Conservation (phyloP, 2,797 vertebrate genomes). For the Peromyscus nudipes region DNA sequence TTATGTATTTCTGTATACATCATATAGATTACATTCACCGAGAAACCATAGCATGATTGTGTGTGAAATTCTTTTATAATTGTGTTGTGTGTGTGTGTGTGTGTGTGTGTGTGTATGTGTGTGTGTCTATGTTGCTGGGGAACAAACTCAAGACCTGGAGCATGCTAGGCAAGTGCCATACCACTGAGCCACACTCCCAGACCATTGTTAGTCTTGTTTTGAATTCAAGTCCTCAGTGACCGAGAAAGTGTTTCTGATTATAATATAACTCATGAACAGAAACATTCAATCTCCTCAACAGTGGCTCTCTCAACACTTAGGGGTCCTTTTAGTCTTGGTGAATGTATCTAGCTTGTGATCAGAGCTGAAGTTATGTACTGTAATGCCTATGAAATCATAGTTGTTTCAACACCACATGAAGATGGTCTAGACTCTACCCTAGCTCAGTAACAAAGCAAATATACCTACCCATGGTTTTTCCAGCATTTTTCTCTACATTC, state of each 20-base stretch:
- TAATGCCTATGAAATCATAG: constrained; percentile 16
- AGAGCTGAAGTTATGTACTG: neutral
- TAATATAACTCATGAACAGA: neutral
- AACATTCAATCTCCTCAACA: neutral
- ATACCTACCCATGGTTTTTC: neutral
- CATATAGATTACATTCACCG: neutral
- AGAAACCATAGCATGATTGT: constrained; percentile 19
- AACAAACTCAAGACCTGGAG: neutral
- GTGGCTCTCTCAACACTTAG: neutral
- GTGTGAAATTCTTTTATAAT: neutral
- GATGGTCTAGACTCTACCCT: neutral
- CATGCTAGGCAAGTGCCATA: neutral
- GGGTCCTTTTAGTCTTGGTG: neutral
- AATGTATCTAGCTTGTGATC: neutral
- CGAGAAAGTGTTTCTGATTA: constrained; percentile 18
- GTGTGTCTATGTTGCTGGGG: neutral
- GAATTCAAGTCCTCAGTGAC: constrained; percentile 10
- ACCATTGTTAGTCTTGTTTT: neutral
- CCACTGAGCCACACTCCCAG: neutral
- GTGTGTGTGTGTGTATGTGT: neutral
- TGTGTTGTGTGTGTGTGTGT: neutral
- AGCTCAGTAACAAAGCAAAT: constrained; percentile 51
- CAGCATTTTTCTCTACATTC: constrained; percentile 51
- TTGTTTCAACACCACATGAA: neutral
- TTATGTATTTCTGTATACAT: neutral